phyloP scores from a whole-genome alignment of 2,888 invertebrate genomes.

The Acronicta alni region DNA sequence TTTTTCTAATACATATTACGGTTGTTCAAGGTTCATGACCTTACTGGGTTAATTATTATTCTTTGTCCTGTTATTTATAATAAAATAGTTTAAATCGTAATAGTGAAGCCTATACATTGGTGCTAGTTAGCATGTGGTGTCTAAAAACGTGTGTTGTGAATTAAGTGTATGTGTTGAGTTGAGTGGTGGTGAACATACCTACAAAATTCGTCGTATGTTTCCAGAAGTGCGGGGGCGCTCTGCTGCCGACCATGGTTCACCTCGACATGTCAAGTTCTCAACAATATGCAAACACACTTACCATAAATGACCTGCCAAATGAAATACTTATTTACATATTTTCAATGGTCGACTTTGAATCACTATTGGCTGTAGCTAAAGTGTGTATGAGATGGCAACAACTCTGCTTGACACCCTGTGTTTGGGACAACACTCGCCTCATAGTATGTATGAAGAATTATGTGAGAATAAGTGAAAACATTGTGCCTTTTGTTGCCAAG shows the following conservation, averaged over 20 bases:
- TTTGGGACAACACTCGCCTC: constrained; percentile 87
- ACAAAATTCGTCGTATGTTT: constrained; percentile 58
- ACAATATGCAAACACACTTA: constrained; percentile 70
- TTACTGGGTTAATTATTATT: constrained; percentile 69
- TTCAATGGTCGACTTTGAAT: constrained; percentile 88
- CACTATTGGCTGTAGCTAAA: constrained; percentile 82
- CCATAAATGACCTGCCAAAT: constrained; percentile 87
- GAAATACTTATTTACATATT: constrained; percentile 87
- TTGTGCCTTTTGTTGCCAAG: constrained; percentile 87
- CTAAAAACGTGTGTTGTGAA: constrained; percentile 15
- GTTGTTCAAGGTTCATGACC: constrained; percentile 77
- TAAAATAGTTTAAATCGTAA: constrained; percentile 33
- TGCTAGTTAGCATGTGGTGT: constrained; percentile 34
- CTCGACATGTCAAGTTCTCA: constrained; percentile 82
- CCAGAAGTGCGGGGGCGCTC: constrained; percentile 71
- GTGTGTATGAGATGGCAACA: constrained; percentile 87
- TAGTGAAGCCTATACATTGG: constrained; percentile 14
- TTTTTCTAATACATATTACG: constrained; percentile 49
- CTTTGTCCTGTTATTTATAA: constrained; percentile 56
- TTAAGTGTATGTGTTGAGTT: constrained; percentile 28
- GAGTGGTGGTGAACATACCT: background rate
- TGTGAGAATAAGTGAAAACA: constrained; percentile 84
- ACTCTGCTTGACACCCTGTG: constrained; percentile 84
- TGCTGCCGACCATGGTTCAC: constrained; percentile 81
- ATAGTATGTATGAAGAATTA: constrained; percentile 88